Conservation (phyloP, 2,113 vertebrate species). For the Pomatostomus ruficeps region DNA sequence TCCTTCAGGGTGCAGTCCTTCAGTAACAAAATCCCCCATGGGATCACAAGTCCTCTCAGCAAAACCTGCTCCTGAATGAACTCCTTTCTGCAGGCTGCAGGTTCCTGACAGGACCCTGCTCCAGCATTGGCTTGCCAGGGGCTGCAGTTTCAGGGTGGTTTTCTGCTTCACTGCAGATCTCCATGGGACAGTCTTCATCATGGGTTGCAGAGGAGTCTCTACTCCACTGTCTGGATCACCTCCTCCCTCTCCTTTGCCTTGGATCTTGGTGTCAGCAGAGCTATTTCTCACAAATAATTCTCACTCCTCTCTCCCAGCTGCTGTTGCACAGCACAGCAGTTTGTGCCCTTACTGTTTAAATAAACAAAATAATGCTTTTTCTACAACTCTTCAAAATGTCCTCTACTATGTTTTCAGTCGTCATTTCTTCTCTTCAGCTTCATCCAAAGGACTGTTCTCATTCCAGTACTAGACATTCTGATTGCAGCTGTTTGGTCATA, state of each 20-base stretch:
- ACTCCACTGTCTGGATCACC: accelerated
- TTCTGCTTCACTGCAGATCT: neutral
- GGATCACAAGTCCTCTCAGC: accelerated
- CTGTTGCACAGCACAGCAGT: neutral
- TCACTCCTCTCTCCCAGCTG: neutral
- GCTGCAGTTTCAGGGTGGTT: neutral
- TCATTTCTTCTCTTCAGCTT: neutral
- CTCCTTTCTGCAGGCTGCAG: neutral
- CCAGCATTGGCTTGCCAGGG: neutral
- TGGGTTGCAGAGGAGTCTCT: neutral
- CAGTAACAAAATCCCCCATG: neutral
- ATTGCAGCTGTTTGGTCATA: neutral
- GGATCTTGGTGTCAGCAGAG: neutral
- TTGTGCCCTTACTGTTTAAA: neutral
- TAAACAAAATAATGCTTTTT: neutral
- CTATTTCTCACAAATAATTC: neutral
- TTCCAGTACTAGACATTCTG: neutral
- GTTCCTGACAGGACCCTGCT: neutral
- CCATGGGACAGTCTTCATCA: neutral
- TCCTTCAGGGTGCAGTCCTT: neutral
- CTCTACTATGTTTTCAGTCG: neutral
- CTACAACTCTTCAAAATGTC: neutral
- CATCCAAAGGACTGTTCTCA: neutral
- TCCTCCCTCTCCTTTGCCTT: neutral
- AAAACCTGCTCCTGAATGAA: neutral